A percentile compares a stretch with the other conserved stretches of the same genome.
These are phyloP conservation scores for Embidobia sp. DNA, from an alignment of 2,888 invertebrate species.

Conservation along the genomic window DNA sequence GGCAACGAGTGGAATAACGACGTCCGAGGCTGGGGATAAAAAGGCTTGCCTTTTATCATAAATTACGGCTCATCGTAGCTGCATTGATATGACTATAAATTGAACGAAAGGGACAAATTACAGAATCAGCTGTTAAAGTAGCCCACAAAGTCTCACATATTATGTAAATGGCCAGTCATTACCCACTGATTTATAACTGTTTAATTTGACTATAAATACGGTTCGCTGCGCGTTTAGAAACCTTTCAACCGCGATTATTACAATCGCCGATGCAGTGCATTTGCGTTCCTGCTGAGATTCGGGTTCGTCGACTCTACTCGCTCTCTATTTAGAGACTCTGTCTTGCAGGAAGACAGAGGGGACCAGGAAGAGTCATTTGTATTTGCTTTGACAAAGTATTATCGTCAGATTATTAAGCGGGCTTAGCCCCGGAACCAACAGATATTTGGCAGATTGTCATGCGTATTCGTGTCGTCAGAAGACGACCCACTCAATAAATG, in stretches of 20 bases:
- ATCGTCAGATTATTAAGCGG: slow-evolving; percentile 18
- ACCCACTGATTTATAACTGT: slow-evolving; percentile 29
- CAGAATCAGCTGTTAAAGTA: slow-evolving; percentile 17
- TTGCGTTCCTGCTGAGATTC: neutral
- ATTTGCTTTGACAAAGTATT: slow-evolving; percentile 30
- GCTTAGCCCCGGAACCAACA: slow-evolving; percentile 1
- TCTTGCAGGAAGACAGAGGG: neutral
- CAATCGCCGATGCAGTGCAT: slow-evolving; percentile 17
- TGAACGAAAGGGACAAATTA: slow-evolving; percentile 41
- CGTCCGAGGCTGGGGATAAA: too few relatives aligned
- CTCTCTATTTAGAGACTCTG: slow-evolving; percentile 16
- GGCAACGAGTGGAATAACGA: slow-evolving; percentile 9
- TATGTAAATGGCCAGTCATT: slow-evolving; percentile 38
- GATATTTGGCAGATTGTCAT: slow-evolving; percentile 30
- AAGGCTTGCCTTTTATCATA: slow-evolving; percentile 27
- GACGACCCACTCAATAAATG: too few relatives aligned
- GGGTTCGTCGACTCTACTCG: slow-evolving; percentile 23
- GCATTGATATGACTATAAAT: slow-evolving; percentile 21
- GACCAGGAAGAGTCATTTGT: slow-evolving; percentile 13
- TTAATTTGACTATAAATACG: slow-evolving; percentile 43
- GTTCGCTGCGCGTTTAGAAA: neutral
- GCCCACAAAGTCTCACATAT: slow-evolving; percentile 19
- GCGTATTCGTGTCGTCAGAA: slow-evolving; percentile 15
- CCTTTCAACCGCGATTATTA: slow-evolving; percentile 19
- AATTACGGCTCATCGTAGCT: slow-evolving; percentile 33